Conservation (phyloP, 2,888 invertebrate genomes). For the Ectemnius lituratus region DNA sequence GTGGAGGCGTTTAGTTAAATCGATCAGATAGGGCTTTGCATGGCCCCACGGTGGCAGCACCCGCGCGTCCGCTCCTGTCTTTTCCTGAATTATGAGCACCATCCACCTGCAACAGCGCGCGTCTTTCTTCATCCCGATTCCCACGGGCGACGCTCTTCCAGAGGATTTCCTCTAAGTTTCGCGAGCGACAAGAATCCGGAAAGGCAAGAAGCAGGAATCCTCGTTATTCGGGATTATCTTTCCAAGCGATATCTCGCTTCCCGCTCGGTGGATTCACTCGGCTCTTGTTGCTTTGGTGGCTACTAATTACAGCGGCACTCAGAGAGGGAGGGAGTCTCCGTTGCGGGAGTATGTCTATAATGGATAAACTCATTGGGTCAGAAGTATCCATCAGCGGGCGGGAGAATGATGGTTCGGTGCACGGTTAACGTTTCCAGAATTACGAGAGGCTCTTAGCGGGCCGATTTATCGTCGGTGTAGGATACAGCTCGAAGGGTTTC, state of each 20-base stretch:
- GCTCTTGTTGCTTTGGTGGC: neutral
- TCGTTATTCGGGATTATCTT: constrained; percentile 1
- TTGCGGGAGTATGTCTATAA: constrained; percentile 5
- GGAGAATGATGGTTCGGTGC: constrained; percentile 31
- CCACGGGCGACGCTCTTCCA: constrained; percentile 15
- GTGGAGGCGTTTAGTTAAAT: constrained; percentile 70
- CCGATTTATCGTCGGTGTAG: constrained; percentile 48
- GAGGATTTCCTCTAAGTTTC: neutral
- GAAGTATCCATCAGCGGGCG: constrained; percentile 31
- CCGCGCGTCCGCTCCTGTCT: constrained; percentile 53
- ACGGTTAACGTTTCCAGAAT: constrained; percentile 47
- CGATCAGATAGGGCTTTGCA: constrained; percentile 70
- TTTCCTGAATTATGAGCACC: constrained; percentile 63
- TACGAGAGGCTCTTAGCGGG: constrained; percentile 44
- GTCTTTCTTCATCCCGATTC: constrained; percentile 47
- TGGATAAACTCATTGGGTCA: constrained; percentile 29
- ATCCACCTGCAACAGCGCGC: constrained; percentile 35
- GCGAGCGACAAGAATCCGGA: constrained; percentile 6
- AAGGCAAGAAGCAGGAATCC: neutral
- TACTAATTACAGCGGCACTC: constrained; percentile 44
- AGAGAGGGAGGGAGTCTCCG: constrained; percentile 21
- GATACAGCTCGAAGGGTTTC: constrained; percentile 45
- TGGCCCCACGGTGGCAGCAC: constrained; percentile 55
- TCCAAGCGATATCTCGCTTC: neutral
- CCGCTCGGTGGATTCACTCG: neutral